Evolutionary conservation across 2,797 vertebrate genomes (phyloP), one percentile per base, ranked within the genome.

Genomic region (Parauchenoglanis punctatus): DNA sequence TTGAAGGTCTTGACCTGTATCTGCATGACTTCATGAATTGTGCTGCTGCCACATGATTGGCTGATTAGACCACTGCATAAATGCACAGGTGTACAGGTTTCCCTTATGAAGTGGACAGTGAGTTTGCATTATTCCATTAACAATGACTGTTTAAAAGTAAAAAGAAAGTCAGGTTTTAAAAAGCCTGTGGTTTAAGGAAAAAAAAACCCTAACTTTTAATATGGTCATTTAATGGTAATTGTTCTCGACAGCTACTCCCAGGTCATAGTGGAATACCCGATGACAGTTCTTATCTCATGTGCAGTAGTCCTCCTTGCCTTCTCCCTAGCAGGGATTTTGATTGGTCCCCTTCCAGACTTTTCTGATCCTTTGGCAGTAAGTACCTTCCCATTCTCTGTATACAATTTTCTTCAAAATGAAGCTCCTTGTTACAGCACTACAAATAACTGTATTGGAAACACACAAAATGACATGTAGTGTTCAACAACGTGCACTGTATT

Each of bases 341-440:
- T 97, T 46, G 96, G 97, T 86, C 96, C 95, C 3, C 88, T 98
- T 91, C 99, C 98, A 12, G 97, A 99, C 93, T 99, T 99, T 89
- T 97, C 98, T 25, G 96, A 99, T 65, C 99, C 98, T 31, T 94
- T 99, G 61, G 92, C 96, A 95, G 98, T 99, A 91, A 97, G 97
- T 94, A 52, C 77, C 8, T 85, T 40, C 65, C 68, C 56, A 44
- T 84, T 40, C 40, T 7, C 76, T 81, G 25, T 54, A 54, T 49
- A 35, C 15, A 44, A 83, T 7, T 49, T 65, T 20, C 10, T 31
- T n/a, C 25, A 56, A 31, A 83, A 59, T 58, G 0, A 7, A 65
- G 7, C 23, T 7, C 46, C 15, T 63, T 8, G 23, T 52, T n/a
- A 54, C 46, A 75, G 28, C 28, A 54, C 7, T 49, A 63, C 40